Evolutionary conservation across 2,888 invertebrate genomes (phyloP), one percentile per base, ranked within the genome.

Genomic region (Agapetus fuscipes): DNA sequence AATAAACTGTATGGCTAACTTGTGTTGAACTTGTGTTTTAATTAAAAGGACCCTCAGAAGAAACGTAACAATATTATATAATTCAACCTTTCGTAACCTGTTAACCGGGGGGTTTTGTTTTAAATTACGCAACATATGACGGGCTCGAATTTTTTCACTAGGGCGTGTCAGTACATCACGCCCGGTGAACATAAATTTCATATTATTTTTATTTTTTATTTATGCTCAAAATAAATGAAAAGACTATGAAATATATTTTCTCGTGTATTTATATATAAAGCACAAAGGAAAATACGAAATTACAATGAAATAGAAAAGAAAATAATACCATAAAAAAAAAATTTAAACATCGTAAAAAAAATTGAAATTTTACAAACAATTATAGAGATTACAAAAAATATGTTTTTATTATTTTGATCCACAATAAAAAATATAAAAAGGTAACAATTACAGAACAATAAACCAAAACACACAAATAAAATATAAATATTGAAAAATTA

Each of bases 391-490:
- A 30, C 28, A 30, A 34, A 24, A 34, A 34, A 34, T 34, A 27
- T 25, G 9, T 20, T 6, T 20, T 20, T 20, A 6, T 20, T 20
- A 20, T 20, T 20, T 4, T 20, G 20, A 6, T n/a, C n/a, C n/a
- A n/a, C n/a, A n/a, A n/a, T n/a, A n/a, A n/a, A n/a, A n/a, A n/a
- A n/a, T n/a, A n/a, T 3, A 30, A 40, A 40, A 37, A 40, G 30
- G 11, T 36, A 37, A 36, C 24, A 34, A 37, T 36, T 36, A 30
- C 36, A 40, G 26, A 35, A 40, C 30, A 40, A 40, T 36, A 40
- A 40, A 33, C 26, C 17, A 40, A 40, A 40, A 24, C 36, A 40
- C 36, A 40, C 40, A 40, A 40, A 40, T 40, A 37, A 40, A 36
- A 40, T 37, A 30, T 3, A 40, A 37, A 40, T 30, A 17, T 20